Conservation (phyloP, 2,797 vertebrate genomes). For the Diplodus sargus region DNA sequence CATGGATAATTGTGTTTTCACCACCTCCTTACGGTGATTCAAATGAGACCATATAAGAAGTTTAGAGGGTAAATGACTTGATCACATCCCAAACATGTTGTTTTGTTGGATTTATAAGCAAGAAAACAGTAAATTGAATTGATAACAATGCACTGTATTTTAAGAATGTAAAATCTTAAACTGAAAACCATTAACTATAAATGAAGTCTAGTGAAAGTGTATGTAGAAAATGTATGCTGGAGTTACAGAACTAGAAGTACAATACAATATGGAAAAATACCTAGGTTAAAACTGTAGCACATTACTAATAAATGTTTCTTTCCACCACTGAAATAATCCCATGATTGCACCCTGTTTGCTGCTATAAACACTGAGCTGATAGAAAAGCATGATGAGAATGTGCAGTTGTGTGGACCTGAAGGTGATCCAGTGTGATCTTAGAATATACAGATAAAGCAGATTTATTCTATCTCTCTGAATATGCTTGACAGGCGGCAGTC, state of each 20-base stretch:
- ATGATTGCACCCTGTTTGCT: conserved; percentile 33
- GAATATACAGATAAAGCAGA: conserved; percentile 84
- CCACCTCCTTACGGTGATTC: background rate
- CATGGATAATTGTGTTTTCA: background rate
- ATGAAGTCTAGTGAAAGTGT: background rate
- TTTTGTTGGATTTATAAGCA: background rate
- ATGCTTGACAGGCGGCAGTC: conserved; percentile 92
- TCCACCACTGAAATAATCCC: conserved; percentile 28
- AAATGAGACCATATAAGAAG: background rate
- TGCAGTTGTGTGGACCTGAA: conserved; percentile 79
- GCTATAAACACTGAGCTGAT: conserved; percentile 31
- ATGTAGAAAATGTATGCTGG: background rate
- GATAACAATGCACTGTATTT: background rate
- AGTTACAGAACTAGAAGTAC: background rate
- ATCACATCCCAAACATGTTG: background rate
- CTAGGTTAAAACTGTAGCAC: background rate
- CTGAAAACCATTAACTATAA: background rate
- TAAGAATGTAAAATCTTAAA: background rate
- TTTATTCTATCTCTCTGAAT: conserved; percentile 91
- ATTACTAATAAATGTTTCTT: conserved; percentile 5
- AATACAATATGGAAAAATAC: background rate
- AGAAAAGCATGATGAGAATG: conserved; percentile 72
- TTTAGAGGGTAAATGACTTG: background rate
- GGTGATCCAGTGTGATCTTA: conserved; percentile 81
- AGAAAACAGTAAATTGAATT: background rate